Evolutionary conservation across 2,113 vertebrate species (phyloP).

Genomic region (Malurus cyaneus): DNA sequence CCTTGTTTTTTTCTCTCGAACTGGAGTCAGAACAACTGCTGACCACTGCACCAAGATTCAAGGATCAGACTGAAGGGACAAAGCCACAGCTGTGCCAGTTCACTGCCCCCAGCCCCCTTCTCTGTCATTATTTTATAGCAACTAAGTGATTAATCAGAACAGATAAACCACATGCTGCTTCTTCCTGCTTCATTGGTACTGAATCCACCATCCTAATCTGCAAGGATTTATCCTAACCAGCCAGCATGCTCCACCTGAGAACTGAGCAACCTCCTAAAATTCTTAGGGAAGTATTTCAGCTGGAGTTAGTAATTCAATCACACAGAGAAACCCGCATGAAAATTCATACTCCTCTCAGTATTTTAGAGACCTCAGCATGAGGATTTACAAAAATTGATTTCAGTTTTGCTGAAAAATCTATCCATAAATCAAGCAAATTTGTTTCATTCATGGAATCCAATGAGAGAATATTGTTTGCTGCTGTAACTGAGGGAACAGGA

Average conservation of each 20-base stretch:
- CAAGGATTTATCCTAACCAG: constrained; percentile 2
- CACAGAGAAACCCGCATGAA: background rate
- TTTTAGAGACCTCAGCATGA: background rate
- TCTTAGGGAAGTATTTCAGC: background rate
- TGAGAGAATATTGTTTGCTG: background rate
- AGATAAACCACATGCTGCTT: background rate
- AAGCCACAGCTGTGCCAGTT: background rate
- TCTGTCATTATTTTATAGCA: background rate
- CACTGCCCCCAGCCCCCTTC: background rate
- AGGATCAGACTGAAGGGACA: background rate
- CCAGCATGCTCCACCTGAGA: background rate
- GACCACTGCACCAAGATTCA: background rate
- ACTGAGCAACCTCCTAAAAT: background rate
- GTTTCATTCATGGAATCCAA: constrained; percentile 2
- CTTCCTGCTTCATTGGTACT: background rate
- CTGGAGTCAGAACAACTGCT: background rate
- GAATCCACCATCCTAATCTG: constrained; percentile 25
- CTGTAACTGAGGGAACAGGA: background rate
- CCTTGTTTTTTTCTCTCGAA: background rate
- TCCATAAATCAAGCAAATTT: constrained; percentile 30
- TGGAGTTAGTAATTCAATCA: background rate
- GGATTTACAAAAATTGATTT: constrained; percentile 22
- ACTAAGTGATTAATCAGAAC: background rate
- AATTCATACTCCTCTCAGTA: background rate
- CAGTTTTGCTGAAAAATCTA: constrained; percentile 23